A percentile compares a stretch with the other conserved stretches of the same genome.
phyloP scores from a whole-genome alignment of 64 coral and sea anemone genomes.

The Acropora tenuis region DNA sequence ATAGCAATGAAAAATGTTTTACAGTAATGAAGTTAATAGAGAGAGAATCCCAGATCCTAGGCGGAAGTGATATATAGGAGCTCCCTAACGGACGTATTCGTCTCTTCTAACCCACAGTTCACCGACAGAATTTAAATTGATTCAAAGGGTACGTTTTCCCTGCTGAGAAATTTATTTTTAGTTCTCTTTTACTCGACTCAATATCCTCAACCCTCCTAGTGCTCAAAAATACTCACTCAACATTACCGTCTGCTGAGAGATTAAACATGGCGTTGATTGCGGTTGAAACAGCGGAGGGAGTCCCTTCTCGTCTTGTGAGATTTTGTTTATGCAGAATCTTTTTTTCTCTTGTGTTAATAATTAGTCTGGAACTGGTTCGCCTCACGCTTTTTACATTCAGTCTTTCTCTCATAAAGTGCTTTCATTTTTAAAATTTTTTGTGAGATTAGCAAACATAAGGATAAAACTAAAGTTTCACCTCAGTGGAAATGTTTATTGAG shows the following conservation, averaged over 20 bases:
- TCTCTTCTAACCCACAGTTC: no score
- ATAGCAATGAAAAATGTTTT: no score
- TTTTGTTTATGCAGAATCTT: no score
- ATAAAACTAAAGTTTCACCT: background rate
- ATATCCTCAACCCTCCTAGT: background rate
- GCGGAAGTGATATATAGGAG: background rate
- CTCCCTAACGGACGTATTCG: no score
- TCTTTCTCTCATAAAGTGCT: background rate
- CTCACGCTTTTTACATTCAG: background rate
- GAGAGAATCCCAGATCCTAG: background rate
- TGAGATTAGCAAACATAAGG: background rate
- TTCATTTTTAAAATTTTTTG: background rate
- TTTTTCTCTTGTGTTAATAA: no score
- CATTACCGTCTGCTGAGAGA: no score
- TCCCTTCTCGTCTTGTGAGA: no score
- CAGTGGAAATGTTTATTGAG: background rate
- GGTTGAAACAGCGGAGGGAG: no score
- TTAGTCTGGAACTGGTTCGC: no score
- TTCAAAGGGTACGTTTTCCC: background rate
- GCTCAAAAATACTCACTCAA: background rate
- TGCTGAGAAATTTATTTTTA: background rate
- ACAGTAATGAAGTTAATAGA: background rate
- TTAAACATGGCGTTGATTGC: no score
- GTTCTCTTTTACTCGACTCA: background rate
- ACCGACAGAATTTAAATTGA: background rate